Evolutionary conservation across 2,113 vertebrate genomes (phyloP).

Genomic region (Leptobrachium ailaonicum): DNA sequence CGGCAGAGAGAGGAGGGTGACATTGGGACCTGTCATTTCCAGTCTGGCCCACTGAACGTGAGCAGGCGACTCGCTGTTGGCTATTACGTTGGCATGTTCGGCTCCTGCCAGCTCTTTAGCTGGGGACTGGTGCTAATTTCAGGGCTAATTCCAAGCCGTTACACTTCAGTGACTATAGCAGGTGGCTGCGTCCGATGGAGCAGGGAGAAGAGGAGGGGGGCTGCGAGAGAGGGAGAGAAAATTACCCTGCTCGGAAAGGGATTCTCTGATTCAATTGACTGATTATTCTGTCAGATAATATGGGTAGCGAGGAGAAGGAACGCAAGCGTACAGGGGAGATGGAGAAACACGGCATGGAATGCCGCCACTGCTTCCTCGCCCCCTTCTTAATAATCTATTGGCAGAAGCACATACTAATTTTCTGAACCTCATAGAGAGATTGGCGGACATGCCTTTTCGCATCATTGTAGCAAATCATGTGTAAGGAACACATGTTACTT

Average conservation of each 20-base stretch:
- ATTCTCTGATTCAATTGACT: constrained; percentile 84
- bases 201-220: constrained; percentile 68
- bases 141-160: constrained; percentile 93
- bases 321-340: constrained; percentile 17
- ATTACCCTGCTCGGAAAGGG: constrained; percentile 83
- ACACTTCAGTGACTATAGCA: constrained; percentile 82
- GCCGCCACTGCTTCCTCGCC: neutral
- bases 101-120: constrained; percentile 85
- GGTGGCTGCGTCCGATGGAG: constrained; percentile 80
- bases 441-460: too few relatives aligned
- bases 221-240: constrained; percentile 78
- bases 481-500: too few relatives aligned
- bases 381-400: neutral
- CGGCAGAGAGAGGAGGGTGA: constrained; percentile 17
- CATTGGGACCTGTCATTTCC: constrained; percentile 27
- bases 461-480: too few relatives aligned
- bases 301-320: constrained; percentile 43
- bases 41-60: constrained; percentile 27
- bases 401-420: neutral
- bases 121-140: constrained; percentile 94
- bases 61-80: constrained; percentile 21
- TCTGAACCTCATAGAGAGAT: too few relatives aligned
- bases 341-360: constrained; percentile 34
- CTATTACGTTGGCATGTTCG: constrained; percentile 47
- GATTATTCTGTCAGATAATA: constrained; percentile 76